Base-by-base conservation (phyloP, 2,888 invertebrate genomes). In the Pollenia amentaria region DNA sequence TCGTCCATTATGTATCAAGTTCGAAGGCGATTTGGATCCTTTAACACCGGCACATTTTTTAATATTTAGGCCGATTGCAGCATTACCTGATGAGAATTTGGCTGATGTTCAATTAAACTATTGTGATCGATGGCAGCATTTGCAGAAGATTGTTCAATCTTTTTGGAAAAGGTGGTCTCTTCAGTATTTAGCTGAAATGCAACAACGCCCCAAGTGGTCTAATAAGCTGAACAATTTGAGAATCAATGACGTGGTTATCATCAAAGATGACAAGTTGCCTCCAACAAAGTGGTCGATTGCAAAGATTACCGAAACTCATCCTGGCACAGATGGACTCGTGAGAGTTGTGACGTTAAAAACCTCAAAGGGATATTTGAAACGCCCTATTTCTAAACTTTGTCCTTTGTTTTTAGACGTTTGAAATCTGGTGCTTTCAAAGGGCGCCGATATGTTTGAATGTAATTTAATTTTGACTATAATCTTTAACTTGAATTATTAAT, bases 391-490 rank as follows among this genome's bases (percentile, higher is more conserved):
- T 16, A 40, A 62, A 14, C 9, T 62, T 7, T 62, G 40, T n/a
- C 40, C 40, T 16, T 42, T 60, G 40, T 62, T n/a, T n/a, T n/a
- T n/a, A n/a, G n/a, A n/a, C n/a, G n/a, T n/a, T n/a, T n/a, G n/a
- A n/a, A n/a, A n/a, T n/a, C n/a, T n/a, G n/a, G n/a, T n/a, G n/a
- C 40, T 29, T 57, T 29, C 29, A 29, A 57, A 57, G 57, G 29
- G 57, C 57, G 57, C 21, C 57, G 29, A 21, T 21, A 57, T 57
- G 29, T 57, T 57, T 57, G n/a, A n/a, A n/a, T n/a, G n/a, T n/a
- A n/a, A n/a, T n/a, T n/a, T n/a, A n/a, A n/a, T n/a, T n/a, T n/a
- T n/a, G n/a, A n/a, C n/a, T n/a, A n/a, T n/a, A n/a, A n/a, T n/a
- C n/a, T n/a, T n/a, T n/a, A n/a, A n/a, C n/a, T n/a, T n/a, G n/a